Percentiles rank a stretch among this genome's conserved stretches.
Conservation (phyloP, 2,888 invertebrate genomes). For the Pimpla rufipes region DNA sequence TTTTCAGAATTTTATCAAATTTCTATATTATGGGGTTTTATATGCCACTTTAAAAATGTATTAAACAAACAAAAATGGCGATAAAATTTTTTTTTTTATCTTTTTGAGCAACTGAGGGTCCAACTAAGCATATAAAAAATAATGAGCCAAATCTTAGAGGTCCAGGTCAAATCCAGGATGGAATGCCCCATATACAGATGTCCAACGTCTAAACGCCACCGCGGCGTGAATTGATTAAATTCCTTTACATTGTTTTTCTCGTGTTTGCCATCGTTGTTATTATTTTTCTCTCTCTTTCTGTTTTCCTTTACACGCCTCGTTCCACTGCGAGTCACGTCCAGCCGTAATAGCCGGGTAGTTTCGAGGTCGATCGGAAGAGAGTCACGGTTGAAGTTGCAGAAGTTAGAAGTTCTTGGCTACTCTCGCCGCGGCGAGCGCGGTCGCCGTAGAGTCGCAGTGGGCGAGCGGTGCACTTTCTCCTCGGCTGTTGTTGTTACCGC, state of each 20-base stretch:
- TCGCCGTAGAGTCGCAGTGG: constrained; percentile 48
- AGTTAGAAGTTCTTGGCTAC: constrained; percentile 80
- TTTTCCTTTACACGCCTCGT: constrained; percentile 24
- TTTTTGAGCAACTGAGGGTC: no score
- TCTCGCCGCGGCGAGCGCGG: constrained; percentile 72
- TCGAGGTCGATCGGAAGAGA: constrained; percentile 81
- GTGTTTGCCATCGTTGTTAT: not conserved
- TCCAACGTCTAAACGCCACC: not conserved
- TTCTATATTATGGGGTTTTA: no score
- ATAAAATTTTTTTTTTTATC: no score
- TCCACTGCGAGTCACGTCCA: constrained; percentile 55
- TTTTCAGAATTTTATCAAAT: no score
- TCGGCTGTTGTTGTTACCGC: constrained; percentile 65
- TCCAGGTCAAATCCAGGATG: no score
- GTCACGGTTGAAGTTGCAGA: constrained; percentile 72
- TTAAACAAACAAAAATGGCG: no score
- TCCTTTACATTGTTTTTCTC: constrained; percentile 25
- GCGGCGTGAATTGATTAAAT: constrained; percentile 29
- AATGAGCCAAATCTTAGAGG: no score
- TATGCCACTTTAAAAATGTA: no score
- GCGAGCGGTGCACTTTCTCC: constrained; percentile 76
- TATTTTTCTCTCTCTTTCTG: constrained; percentile 33
- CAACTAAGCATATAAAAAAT: no score
- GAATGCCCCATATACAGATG: no score
- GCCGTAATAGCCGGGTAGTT: constrained; percentile 69